Conservation (phyloP, 1,140 invertebrate species). For the Scaptodrosophila lebanonensis region DNA sequence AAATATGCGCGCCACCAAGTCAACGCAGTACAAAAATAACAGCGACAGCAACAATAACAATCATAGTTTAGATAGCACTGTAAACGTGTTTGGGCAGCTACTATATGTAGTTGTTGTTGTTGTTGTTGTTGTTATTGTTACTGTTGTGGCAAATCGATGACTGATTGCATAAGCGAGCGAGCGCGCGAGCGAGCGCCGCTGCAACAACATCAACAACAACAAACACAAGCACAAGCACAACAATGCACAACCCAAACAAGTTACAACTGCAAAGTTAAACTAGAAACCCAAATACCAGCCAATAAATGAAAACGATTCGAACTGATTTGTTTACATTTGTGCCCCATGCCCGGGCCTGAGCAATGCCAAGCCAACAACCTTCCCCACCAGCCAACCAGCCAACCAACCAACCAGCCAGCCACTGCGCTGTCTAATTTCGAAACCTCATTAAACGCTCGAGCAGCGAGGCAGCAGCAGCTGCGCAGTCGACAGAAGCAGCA, state of each 20-base stretch:
- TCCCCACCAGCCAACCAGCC: too few species aligned
- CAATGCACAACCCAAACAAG: constrained; percentile 48
- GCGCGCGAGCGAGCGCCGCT: constrained; percentile 10
- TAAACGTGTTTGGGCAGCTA: constrained; percentile 19
- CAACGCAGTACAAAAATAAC: too few species aligned
- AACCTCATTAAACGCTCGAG: constrained; percentile 43
- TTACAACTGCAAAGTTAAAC: constrained; percentile 49
- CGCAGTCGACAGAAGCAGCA: background rate
- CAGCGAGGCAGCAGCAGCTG: constrained; percentile 1
- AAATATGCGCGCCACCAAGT: constrained; percentile 6
- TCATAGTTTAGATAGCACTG: constrained; percentile 10
- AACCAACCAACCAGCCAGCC: too few species aligned
- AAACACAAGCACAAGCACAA: constrained; percentile 27
- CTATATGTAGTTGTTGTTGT: background rate
- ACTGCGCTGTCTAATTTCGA: constrained; percentile 27
- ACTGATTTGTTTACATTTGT: constrained; percentile 19
- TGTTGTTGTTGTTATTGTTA: constrained; percentile 1
- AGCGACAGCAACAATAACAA: constrained; percentile 6
- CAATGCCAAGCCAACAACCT: too few species aligned
- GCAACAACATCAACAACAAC: constrained; percentile 33
- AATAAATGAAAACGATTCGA: constrained; percentile 17
- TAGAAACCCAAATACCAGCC: constrained; percentile 62
- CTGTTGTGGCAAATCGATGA: too few species aligned
- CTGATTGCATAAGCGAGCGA: too few species aligned
- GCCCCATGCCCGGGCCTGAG: too few species aligned